Evolutionary conservation across 2,888 invertebrate species (phyloP).

Genomic region (Brachyptera putata): DNA sequence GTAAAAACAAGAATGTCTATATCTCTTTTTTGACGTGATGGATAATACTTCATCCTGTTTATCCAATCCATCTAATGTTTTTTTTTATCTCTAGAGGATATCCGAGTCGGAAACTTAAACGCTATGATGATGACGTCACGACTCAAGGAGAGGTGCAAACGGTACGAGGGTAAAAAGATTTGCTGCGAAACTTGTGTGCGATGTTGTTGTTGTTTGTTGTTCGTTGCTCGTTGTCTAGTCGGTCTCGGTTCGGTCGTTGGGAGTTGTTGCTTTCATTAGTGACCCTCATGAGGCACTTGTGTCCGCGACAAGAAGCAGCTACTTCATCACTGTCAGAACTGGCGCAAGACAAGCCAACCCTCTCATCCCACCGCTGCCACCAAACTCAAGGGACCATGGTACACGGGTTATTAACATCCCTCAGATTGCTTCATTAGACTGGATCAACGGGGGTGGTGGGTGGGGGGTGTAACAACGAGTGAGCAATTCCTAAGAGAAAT

Average conservation of each 20-base stretch:
- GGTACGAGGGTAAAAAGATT: constrained; percentile 4
- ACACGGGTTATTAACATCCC: constrained; percentile 9
- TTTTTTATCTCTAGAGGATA: constrained; percentile 1
- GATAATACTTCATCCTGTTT: no score
- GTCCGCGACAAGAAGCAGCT: neutral
- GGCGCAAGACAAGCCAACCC: neutral
- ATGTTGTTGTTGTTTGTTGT: no score
- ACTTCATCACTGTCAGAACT: neutral
- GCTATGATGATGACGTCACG: neutral
- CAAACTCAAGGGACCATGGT: neutral
- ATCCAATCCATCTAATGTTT: constrained; percentile 1
- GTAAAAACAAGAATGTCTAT: no score
- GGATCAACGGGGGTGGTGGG: neutral
- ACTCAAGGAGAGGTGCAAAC: neutral
- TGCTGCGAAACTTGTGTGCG: no score
- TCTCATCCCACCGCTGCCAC: neutral
- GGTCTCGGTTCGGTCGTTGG: constrained; percentile 1
- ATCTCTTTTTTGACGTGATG: no score
- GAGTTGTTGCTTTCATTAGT: constrained; percentile 11
- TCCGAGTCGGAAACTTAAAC: neutral
- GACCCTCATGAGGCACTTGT: constrained; percentile 9
- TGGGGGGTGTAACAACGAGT: neutral
- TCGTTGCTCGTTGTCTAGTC: constrained; percentile 1
- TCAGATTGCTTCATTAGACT: constrained; percentile 4
- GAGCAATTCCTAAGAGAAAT: constrained; percentile 4